These are phyloP conservation scores for Muschampia plurimacula DNA, from an alignment of 2,888 invertebrate genomes.

Conservation along the genomic window DNA sequence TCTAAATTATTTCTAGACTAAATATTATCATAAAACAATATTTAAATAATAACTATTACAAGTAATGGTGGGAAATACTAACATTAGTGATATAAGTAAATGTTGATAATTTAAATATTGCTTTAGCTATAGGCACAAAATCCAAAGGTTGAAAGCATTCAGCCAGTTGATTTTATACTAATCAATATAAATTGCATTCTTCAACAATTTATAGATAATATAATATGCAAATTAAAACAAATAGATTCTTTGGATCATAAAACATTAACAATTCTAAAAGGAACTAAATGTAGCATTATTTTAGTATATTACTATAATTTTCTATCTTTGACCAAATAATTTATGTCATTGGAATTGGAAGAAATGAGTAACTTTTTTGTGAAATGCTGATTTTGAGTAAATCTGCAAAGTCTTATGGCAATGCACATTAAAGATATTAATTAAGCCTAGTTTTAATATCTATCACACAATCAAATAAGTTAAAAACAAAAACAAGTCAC, in stretches of 20 bases:
- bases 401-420: constrained; percentile 75
- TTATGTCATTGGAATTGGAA: constrained; percentile 56
- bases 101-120: constrained; percentile 79
- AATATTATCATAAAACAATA: constrained; percentile 78
- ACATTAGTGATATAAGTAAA: constrained; percentile 68
- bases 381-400: constrained; percentile 79
- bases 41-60: constrained; percentile 77
- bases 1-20: constrained; percentile 74
- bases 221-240: constrained; percentile 62
- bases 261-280: constrained; percentile 78
- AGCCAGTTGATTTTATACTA: constrained; percentile 67
- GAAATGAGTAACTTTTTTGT: constrained; percentile 54
- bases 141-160: constrained; percentile 55
- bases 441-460: constrained; percentile 69
- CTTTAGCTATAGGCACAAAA: constrained; percentile 71
- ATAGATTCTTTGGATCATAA: constrained; percentile 83
- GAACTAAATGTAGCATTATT: constrained; percentile 74
- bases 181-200: constrained; percentile 67
- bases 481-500: constrained; percentile 68
- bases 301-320: constrained; percentile 48
- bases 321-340: constrained; percentile 55
- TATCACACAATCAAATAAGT: constrained; percentile 81
- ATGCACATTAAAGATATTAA: constrained; percentile 69
- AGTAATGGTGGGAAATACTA: constrained; percentile 79
- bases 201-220: constrained; percentile 76